Evolutionary conservation across 2,888 invertebrate genomes (phyloP).

Genomic region (Allolobophora icterica): DNA sequence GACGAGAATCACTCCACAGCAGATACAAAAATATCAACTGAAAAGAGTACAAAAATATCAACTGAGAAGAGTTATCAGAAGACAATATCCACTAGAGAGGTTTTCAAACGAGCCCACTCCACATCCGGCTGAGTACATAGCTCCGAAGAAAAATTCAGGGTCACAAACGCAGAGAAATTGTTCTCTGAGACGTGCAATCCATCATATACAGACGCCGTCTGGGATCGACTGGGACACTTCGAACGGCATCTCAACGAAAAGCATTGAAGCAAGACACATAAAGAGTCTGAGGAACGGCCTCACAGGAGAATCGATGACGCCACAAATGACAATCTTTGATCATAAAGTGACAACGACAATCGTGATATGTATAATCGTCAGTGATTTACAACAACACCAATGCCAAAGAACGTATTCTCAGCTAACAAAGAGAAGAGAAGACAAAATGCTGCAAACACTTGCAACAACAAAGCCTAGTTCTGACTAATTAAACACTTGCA

Average conservation of each 20-base stretch:
- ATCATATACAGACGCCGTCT: neutral
- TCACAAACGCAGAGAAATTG: constrained; percentile 17
- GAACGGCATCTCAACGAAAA: neutral
- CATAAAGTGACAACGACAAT: neutral
- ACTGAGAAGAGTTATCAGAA: neutral
- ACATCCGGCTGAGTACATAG: neutral
- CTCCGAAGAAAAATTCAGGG: neutral
- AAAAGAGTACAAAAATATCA: no score
- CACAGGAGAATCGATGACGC: neutral
- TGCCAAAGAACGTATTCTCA: neutral
- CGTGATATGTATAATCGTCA: neutral
- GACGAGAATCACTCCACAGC: neutral
- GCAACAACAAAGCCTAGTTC: neutral
- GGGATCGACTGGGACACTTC: neutral
- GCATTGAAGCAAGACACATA: neutral
- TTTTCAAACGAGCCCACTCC: neutral
- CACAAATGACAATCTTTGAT: neutral
- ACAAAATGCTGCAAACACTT: neutral
- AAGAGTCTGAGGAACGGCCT: neutral
- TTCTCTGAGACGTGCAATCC: neutral
- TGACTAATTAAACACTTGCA: neutral
- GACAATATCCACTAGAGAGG: neutral
- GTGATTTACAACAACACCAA: neutral
- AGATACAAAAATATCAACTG: neutral
- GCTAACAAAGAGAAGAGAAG: neutral